A percentile compares a stretch with the other conserved stretches of the same genome.
phyloP scores from a whole-genome alignment of 1,140 invertebrate species.

The Anadara kagoshimensis region DNA sequence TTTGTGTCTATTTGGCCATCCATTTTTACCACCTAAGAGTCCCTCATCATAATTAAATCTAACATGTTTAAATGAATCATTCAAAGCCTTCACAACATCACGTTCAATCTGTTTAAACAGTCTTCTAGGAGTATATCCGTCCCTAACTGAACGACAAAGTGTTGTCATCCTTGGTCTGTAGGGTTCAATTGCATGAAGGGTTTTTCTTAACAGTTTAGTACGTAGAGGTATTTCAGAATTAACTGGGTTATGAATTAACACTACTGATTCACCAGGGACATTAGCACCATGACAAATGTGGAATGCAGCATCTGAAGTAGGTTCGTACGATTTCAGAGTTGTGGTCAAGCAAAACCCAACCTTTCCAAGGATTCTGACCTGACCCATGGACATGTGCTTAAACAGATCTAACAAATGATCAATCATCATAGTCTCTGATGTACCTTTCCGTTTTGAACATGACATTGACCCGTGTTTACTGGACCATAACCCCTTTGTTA shows the following conservation, averaged over 20 bases:
- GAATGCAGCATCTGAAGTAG: constrained; percentile 17
- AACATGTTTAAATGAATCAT: constrained; percentile 34
- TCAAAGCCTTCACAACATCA: constrained; percentile 36
- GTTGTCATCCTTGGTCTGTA: constrained; percentile 45
- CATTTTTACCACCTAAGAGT: constrained; percentile 45
- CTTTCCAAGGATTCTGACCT: constrained; percentile 36
- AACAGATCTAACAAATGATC: too few species aligned
- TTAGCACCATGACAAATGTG: constrained; percentile 56
- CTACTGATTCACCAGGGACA: constrained; percentile 44
- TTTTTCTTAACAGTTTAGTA: constrained; percentile 33
- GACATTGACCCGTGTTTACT: too few species aligned
- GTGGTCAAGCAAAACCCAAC: constrained; percentile 56
- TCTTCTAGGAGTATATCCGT: constrained; percentile 60
- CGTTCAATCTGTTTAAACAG: constrained; percentile 44
- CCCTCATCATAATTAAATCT: constrained; percentile 50
- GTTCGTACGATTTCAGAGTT: constrained; percentile 47
- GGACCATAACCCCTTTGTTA: too few species aligned
- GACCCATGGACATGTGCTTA: too few species aligned
- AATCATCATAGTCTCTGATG: too few species aligned
- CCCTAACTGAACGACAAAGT: constrained; percentile 58
- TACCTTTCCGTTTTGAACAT: too few species aligned
- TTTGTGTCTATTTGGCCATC: constrained; percentile 35
- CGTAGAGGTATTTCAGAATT: constrained; percentile 41
- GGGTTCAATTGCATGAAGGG: constrained; percentile 24
- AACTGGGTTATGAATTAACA: constrained; percentile 50